A percentile compares a stretch with the other conserved stretches of the same genome.
Conservation (phyloP, 2,113 vertebrate genomes). For the Progne subis region DNA sequence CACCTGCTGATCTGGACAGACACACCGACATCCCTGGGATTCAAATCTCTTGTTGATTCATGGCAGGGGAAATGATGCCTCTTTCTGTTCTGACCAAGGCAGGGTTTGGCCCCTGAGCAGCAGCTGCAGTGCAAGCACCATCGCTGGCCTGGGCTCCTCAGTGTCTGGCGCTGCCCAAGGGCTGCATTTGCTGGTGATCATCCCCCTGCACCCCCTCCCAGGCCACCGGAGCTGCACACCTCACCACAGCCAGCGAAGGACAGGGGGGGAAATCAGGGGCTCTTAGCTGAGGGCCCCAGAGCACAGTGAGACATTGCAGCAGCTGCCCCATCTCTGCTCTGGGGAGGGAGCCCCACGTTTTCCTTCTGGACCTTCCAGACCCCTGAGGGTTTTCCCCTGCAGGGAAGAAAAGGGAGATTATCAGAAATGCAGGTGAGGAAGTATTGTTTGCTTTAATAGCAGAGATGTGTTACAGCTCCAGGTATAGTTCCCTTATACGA, state of each 20-base stretch:
- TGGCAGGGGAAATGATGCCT: background rate
- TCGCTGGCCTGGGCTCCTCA: background rate
- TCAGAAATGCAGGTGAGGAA: background rate
- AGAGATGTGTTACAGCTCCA: background rate
- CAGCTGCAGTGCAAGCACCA: background rate
- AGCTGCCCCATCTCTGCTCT: background rate
- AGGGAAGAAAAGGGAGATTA: background rate
- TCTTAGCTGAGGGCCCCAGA: background rate
- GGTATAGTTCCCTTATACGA: background rate
- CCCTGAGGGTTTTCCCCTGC: fast-evolving
- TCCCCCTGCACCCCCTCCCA: background rate
- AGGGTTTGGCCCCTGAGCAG: background rate
- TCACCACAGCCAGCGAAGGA: fast-evolving
- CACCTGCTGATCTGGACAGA: background rate
- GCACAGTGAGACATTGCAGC: background rate
- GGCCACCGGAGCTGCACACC: fast-evolving
- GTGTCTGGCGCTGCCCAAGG: background rate
- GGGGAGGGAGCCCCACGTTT: fast-evolving
- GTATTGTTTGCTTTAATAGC: background rate
- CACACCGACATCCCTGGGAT: background rate
- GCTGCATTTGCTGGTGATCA: background rate
- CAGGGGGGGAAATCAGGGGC: background rate
- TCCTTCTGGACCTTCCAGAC: background rate
- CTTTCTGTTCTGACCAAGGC: background rate
- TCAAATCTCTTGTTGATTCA: background rate